These are phyloP conservation scores for Dryocosmus kuriphilus DNA, from an alignment of 2,888 invertebrate species.

Conservation along the genomic window DNA sequence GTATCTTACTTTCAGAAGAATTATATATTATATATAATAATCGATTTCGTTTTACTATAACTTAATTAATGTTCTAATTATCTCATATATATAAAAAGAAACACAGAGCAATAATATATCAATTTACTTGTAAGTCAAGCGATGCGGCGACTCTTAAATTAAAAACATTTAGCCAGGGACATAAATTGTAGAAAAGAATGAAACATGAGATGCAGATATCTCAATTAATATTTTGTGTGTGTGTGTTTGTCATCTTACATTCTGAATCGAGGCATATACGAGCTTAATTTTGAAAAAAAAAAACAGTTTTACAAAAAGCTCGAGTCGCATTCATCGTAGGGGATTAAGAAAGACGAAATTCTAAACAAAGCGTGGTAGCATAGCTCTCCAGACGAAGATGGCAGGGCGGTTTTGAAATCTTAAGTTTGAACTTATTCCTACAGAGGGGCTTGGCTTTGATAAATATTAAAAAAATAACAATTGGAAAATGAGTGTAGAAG, in stretches of 20 bases:
- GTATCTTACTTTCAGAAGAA: slow-evolving; percentile 68
- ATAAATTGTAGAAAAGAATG: slow-evolving; percentile 33
- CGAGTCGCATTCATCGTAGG: slow-evolving; percentile 64
- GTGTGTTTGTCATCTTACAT: slow-evolving; percentile 6
- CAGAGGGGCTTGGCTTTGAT: slow-evolving; percentile 63
- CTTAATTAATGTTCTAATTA: slow-evolving; percentile 64
- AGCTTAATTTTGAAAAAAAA: slow-evolving; percentile 29
- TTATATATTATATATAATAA: slow-evolving; percentile 75
- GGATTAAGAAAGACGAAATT: slow-evolving; percentile 58
- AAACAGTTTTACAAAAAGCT: slow-evolving; percentile 30
- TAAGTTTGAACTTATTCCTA: slow-evolving; percentile 62
- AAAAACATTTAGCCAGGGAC: slow-evolving; percentile 48
- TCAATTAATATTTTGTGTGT: slow-evolving; percentile 21
- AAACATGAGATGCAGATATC: slow-evolving; percentile 28
- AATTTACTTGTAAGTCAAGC: slow-evolving; percentile 64
- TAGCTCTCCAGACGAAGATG: slow-evolving; percentile 46
- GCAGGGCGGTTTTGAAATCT: slow-evolving; percentile 54
- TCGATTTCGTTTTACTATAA: slow-evolving; percentile 69
- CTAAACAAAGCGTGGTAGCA: slow-evolving; percentile 53
- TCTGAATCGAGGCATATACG: background rate
- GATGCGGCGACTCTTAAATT: slow-evolving; percentile 63
- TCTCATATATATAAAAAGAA: slow-evolving; percentile 68
- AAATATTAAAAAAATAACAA: slow-evolving; percentile 69
- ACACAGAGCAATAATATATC: slow-evolving; percentile 70
- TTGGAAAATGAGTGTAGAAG: slow-evolving; percentile 61